Percentiles rank a stretch among this genome's conserved stretches.
Conservation (phyloP, 2,113 vertebrate species). For the Oreochromis spilurus region DNA sequence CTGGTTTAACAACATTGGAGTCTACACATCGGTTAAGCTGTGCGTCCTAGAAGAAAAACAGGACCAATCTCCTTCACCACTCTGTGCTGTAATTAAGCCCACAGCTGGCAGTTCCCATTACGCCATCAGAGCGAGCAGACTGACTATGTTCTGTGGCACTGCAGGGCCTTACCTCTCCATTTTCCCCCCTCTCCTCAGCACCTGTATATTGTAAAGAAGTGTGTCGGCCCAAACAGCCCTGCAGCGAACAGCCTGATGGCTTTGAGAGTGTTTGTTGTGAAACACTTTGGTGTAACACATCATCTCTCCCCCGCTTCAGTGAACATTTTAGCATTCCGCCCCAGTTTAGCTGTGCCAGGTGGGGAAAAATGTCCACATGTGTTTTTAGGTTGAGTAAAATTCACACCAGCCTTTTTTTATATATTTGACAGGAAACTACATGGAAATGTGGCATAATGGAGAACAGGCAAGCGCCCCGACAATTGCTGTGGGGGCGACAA, state of each 20-base stretch:
- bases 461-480: constrained; percentile 45
- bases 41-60: constrained; percentile 71
- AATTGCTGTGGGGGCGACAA: constrained; percentile 35
- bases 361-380: constrained; percentile 54
- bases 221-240: constrained; percentile 33
- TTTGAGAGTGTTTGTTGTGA: constrained; percentile 61
- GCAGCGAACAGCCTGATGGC: constrained; percentile 42
- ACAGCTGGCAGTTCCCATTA: constrained; percentile 78
- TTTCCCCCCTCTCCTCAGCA: constrained; percentile 43
- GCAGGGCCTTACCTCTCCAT: constrained; percentile 36
- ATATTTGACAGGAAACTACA: constrained; percentile 66
- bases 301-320: constrained; percentile 20
- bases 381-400: constrained; percentile 69
- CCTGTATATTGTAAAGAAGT: constrained; percentile 73
- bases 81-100: constrained; percentile 67
- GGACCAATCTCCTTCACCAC: constrained; percentile 56
- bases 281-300: constrained; percentile 67
- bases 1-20: constrained; percentile 64
- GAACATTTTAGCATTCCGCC: constrained; percentile 45
- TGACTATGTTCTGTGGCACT: constrained; percentile 37
- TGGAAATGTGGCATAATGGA: constrained; percentile 57
- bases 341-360: constrained; percentile 37
- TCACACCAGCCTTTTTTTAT: constrained; percentile 64
- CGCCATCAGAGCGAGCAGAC: constrained; percentile 57
- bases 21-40: constrained; percentile 63